phyloP scores from a whole-genome alignment of 2,888 invertebrate genomes.

The Omphaloscelis lunosa region DNA sequence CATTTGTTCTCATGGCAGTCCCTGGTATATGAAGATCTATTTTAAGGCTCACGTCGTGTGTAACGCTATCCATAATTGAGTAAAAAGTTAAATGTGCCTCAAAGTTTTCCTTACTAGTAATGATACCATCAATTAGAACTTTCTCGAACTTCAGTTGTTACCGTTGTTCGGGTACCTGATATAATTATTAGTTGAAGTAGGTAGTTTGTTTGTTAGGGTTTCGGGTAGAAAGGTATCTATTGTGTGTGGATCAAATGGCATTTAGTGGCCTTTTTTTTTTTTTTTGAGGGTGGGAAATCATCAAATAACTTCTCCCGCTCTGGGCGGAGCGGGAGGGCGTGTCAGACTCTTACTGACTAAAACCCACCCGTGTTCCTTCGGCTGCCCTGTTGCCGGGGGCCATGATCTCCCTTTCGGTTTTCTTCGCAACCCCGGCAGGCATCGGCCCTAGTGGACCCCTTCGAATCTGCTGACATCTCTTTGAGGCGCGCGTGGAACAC shows the following conservation, averaged over 20 bases:
- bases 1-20: not conserved
- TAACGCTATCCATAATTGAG: constrained; percentile 49
- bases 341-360: no score
- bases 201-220: constrained; percentile 44
- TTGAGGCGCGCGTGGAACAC: no score
- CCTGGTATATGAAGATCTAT: not conserved
- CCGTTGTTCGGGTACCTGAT: constrained; percentile 59
- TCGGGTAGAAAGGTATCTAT: constrained; percentile 25
- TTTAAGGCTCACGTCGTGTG: constrained; percentile 4
- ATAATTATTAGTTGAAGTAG: constrained; percentile 64
- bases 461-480: no score
- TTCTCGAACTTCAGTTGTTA: constrained; percentile 61
- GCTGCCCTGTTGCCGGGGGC: no score
- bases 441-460: no score
- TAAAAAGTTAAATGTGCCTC: constrained; percentile 58
- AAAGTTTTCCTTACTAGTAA: constrained; percentile 57
- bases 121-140: constrained; percentile 72
- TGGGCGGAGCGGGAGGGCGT: no score
- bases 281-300: no score
- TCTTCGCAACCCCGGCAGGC: no score
- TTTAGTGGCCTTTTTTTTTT: constrained; percentile 26
- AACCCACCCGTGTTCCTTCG: no score
- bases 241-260: constrained; percentile 33
- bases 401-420: no score
- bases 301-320: no score